Conservation (phyloP, 2,113 vertebrate species). For the Sigmodon hispidus region DNA sequence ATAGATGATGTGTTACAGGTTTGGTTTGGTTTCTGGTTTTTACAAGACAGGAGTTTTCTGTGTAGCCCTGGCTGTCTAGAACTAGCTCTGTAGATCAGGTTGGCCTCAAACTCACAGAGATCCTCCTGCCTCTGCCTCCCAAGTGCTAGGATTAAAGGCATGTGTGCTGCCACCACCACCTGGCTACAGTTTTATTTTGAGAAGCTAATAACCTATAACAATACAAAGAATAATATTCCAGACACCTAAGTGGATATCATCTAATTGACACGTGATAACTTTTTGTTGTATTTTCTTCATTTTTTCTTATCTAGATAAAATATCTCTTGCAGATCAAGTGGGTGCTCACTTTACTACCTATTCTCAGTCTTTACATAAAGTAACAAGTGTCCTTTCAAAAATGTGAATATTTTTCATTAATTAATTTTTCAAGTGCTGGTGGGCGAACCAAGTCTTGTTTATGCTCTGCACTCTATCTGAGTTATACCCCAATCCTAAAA, state of each 20-base stretch:
- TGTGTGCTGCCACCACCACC: accelerated
- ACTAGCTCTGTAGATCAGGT: not conserved
- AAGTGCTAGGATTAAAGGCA: not conserved
- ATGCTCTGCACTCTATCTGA: not conserved
- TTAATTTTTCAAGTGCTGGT: not conserved
- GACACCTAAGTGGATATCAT: not conserved
- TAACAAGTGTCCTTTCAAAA: not conserved
- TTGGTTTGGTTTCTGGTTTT: not conserved
- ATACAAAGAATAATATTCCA: not conserved
- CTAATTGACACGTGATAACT: not conserved
- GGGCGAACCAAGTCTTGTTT: not conserved
- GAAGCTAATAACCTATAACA: constrained; percentile 35
- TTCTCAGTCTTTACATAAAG: not conserved
- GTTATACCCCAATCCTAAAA: not conserved
- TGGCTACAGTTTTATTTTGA: constrained; percentile 7
- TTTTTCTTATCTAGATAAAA: constrained; percentile 9
- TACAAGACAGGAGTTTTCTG: not conserved
- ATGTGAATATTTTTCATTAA: not conserved
- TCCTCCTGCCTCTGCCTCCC: not conserved
- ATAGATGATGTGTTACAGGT: not conserved
- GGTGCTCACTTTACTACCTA: not conserved
- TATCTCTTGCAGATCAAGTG: not conserved
- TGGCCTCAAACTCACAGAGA: not conserved
- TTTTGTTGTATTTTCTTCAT: constrained; percentile 31
- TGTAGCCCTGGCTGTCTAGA: not conserved